These are phyloP conservation scores for Drosophila jambulina DNA, from an alignment of 1,140 invertebrate species.

Conservation along the genomic window DNA sequence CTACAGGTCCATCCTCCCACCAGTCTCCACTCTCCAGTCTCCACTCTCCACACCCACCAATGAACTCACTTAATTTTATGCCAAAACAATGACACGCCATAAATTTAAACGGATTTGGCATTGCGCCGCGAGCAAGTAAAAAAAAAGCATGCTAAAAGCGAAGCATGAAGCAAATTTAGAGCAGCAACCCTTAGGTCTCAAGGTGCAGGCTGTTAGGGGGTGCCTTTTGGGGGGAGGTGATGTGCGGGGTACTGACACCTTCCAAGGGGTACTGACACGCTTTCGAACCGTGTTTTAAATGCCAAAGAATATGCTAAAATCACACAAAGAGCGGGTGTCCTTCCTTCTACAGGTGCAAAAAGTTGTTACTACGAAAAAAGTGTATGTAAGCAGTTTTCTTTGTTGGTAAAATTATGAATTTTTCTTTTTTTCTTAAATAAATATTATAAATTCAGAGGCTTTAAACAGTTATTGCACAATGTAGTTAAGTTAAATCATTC, in stretches of 20 bases:
- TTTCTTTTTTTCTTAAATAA: too few species aligned
- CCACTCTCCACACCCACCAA: background rate
- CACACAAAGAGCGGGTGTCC: slow-evolving; percentile 12
- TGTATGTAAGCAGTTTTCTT: background rate
- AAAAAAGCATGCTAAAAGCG: slow-evolving; percentile 5
- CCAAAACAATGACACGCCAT: slow-evolving; percentile 83
- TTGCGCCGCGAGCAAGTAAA: slow-evolving; percentile 55
- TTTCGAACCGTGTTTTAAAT: slow-evolving; percentile 22
- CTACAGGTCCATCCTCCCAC: slow-evolving; percentile 44
- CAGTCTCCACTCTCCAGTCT: background rate
- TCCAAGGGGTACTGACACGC: slow-evolving; percentile 29
- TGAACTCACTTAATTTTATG: slow-evolving; percentile 82
- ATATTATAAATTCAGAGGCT: too few species aligned
- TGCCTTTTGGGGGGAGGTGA: too few species aligned
- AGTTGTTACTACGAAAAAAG: background rate
- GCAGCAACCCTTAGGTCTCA: slow-evolving; percentile 35
- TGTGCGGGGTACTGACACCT: slow-evolving; percentile 4
- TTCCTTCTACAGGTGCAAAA: background rate
- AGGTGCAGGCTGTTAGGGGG: slow-evolving; percentile 3
- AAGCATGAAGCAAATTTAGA: background rate
- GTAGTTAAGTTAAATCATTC: too few species aligned
- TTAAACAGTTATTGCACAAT: too few species aligned
- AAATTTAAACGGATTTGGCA: slow-evolving; percentile 81
- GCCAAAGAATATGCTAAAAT: slow-evolving; percentile 40
- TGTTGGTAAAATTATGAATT: background rate